phyloP scores from a whole-genome alignment of 2,888 invertebrate species.

The Agrochola litura region DNA sequence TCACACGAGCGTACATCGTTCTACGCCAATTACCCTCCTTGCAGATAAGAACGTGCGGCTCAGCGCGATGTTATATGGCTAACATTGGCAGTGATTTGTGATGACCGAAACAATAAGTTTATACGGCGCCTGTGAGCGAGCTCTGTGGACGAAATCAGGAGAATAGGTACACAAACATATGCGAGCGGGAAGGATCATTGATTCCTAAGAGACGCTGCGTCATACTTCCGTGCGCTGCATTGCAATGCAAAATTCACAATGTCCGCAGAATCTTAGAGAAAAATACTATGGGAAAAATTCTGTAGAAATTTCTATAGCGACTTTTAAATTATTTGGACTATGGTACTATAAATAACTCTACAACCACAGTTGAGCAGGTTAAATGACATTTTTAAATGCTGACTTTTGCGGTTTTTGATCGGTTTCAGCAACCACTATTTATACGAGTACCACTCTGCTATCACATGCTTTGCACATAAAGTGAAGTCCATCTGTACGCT shows the following conservation, averaged over 20 bases:
- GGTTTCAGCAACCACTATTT: neutral
- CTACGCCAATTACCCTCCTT: conserved; percentile 61
- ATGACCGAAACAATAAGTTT: conserved; percentile 14
- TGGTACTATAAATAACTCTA: neutral
- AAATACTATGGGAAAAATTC: conserved; percentile 41
- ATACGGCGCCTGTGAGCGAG: conserved; percentile 20
- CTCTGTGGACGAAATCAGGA: conserved; percentile 67
- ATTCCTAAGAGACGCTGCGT: conserved; percentile 76
- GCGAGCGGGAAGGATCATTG: conserved; percentile 72
- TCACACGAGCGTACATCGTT: conserved; percentile 42
- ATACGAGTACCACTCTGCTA: neutral
- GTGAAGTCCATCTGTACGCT: conserved; percentile 12
- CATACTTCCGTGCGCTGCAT: conserved; percentile 77
- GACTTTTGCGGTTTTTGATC: neutral
- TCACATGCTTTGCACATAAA: conserved; percentile 5
- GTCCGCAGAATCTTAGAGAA: conserved; percentile 45
- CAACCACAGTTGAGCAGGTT: neutral
- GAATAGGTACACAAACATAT: conserved; percentile 66
- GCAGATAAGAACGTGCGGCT: conserved; percentile 45
- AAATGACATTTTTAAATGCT: neutral
- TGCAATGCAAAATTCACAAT: conserved; percentile 69
- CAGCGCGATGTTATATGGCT: conserved; percentile 3
- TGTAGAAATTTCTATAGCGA: conserved; percentile 18
- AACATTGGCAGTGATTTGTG: conserved; percentile 15
- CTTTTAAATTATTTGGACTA: conserved; percentile 1